Base-by-base conservation (phyloP, 2,797 vertebrate species). In the Danionella dracula region DNA sequence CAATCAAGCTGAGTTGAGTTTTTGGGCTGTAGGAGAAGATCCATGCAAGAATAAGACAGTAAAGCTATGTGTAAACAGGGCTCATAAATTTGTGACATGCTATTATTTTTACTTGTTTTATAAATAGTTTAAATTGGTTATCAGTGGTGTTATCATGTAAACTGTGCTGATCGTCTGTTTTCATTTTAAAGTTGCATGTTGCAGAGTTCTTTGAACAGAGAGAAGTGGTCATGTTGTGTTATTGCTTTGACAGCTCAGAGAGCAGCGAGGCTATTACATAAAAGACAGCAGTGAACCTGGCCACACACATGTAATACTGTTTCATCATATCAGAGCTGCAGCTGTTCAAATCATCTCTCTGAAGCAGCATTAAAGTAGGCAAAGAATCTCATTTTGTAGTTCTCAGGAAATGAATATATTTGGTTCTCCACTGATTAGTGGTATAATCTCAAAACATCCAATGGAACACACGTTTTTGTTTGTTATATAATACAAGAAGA, bases 211-310 rank as follows among this genome's bases (percentile, higher is more conserved):
- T 48, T 56, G 21, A 56, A 57, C 15, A 5, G 21, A 66, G 21
- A 20, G 32, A 56, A 27, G 32, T n/a, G n/a, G n/a, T n/a, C n/a
- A n/a, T n/a, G 29, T n/a, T 64, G 13, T 49, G 45, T 51, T 15
- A 9, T 5, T 74, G 40, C 49, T 40, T 12, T 51, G 53, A 16
- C 35, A 75, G 41, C 50, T 54, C 37, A 40, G 32, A 40, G 32
- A 32, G 57, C 41, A 50, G 31, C 51, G 9, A 57, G 48, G 91
- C 90, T 86, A 85, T 91, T 74, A 62, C 45, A 70, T 61, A 70
- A 60, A 64, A 65, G 35, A 66, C 44, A 51, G 49, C 6, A 44
- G 17, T 41, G 40, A 32, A 54, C 31, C 34, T 27, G 32, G 46
- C 27, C 34, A 42, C 6, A 53, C 57, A 54, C 19, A 37, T 62